These are phyloP conservation scores for Gorsachius magnificus DNA, from an alignment of 2,797 vertebrate genomes.

Conservation along the genomic window DNA sequence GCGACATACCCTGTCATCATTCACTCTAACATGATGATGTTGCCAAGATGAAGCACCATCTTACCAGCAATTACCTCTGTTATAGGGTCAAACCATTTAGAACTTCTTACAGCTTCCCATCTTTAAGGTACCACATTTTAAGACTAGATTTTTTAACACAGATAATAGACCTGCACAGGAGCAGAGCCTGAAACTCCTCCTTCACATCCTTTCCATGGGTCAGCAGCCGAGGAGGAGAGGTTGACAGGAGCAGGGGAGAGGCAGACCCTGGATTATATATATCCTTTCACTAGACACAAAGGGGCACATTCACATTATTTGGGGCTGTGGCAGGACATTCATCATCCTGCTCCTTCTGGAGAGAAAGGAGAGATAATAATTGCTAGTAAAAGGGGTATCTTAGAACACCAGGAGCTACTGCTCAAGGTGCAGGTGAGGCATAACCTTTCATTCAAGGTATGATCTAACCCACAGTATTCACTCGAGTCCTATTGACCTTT, in stretches of 20 bases:
- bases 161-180: not conserved
- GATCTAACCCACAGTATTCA: not conserved
- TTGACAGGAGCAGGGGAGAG: not conserved
- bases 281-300: not conserved
- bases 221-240: not conserved
- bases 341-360: not conserved
- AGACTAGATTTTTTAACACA: not conserved
- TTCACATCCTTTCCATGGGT: not conserved
- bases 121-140: not conserved
- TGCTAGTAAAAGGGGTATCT: not conserved
- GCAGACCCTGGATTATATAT: not conserved
- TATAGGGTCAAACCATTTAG: not conserved
- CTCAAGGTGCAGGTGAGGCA: not conserved
- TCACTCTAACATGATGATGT: not conserved
- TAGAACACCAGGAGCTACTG: not conserved
- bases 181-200: not conserved
- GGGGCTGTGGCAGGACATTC: not conserved
- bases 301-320: not conserved
- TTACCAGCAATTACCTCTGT: not conserved
- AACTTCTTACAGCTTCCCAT: not conserved
- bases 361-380: not conserved
- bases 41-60: not conserved
- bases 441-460: not conserved
- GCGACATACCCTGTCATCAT: not conserved
- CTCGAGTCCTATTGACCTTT: not conserved